These are phyloP conservation scores for Poecilia wingei DNA, from an alignment of 2,797 vertebrate genomes.

Conservation along the genomic window DNA sequence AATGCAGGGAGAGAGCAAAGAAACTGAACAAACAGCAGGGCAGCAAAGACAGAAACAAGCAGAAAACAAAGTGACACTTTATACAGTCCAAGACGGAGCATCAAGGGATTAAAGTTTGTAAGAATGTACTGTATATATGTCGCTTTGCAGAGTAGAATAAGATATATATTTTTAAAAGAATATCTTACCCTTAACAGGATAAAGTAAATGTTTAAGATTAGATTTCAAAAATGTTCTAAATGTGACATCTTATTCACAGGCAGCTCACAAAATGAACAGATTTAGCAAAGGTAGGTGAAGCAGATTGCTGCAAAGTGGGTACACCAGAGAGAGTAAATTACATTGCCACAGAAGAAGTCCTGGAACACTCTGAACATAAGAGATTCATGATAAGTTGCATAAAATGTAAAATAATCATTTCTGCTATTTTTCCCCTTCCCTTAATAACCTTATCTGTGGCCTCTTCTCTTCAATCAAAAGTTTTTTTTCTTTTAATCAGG, in stretches of 20 bases:
- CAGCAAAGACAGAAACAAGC: background rate
- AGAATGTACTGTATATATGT: background rate
- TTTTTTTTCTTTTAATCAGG: slow-evolving; percentile 14
- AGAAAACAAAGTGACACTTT: background rate
- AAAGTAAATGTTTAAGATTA: background rate
- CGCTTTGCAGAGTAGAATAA: background rate
- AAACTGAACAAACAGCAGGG: background rate
- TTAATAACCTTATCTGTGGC: slow-evolving; percentile 5
- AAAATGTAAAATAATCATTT: slow-evolving; percentile 25
- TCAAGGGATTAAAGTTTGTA: background rate
- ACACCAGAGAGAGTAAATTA: slow-evolving; percentile 26
- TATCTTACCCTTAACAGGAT: background rate
- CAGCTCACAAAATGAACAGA: slow-evolving; percentile 19
- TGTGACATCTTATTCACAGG: slow-evolving; percentile 16
- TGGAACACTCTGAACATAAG: slow-evolving; percentile 24
- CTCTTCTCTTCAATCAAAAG: slow-evolving; percentile 28
- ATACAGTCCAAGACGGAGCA: background rate
- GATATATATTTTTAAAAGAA: background rate
- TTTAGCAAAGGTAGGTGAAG: slow-evolving; percentile 31
- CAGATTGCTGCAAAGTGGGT: slow-evolving; percentile 25
- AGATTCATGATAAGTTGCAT: slow-evolving; percentile 25
- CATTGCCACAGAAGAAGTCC: slow-evolving; percentile 22
- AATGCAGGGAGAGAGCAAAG: too few species aligned
- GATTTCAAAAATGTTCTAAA: slow-evolving; percentile 15
- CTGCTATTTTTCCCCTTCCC: background rate